Base-by-base conservation (phyloP, 2,113 vertebrate genomes). In the Leptocoma aspasia region DNA sequence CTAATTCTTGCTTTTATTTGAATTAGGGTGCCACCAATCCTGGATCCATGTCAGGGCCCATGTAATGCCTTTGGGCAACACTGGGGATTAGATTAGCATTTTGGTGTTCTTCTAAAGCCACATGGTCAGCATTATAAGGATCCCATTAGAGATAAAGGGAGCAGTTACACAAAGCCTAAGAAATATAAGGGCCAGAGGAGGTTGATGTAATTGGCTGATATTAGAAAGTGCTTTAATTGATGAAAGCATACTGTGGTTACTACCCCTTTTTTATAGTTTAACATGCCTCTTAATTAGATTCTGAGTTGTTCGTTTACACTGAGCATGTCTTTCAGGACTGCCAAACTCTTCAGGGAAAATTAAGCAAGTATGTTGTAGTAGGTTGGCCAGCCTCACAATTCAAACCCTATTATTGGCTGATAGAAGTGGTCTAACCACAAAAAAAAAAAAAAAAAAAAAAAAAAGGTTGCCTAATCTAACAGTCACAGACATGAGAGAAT, bases 31-130 rank as follows among this genome's bases (percentile, higher is more conserved):
- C 96, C 90, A 95, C 96, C 96, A 97, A 91, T 96, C 94, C 95
- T 97, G 89, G 96, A 97, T 96, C 94, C 95, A 92, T 82, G 85
- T 97, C 94, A 96, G 96, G 90, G 88, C 95, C 91, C 95, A 88
- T 96, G 95, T 97, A 97, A 96, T 96, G 96, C 93, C 97, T 98
- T 96, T 96, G 97, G 97, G 97, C 97, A 97, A 95, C 97, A 94
- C 95, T 95, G 82, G 97, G 97, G 95, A 98, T 98, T 98, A 98
- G 97, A 98, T 98, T 98, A 98, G 89, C 97, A 98, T 98, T 97
- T 97, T 98, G 95, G 95, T 98, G 96, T 97, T 97, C 89, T 97
- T 98, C 82, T 96, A 97, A 98, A 97, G 96, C 96, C 97, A 97
- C 97, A 98, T 98, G 98, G 97, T 97, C 96, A 97, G 91, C 94